Percentiles rank a stretch among this genome's conserved stretches.
These are phyloP conservation scores for Pterois miles DNA, from an alignment of 2,797 vertebrate species.

Conservation along the genomic window DNA sequence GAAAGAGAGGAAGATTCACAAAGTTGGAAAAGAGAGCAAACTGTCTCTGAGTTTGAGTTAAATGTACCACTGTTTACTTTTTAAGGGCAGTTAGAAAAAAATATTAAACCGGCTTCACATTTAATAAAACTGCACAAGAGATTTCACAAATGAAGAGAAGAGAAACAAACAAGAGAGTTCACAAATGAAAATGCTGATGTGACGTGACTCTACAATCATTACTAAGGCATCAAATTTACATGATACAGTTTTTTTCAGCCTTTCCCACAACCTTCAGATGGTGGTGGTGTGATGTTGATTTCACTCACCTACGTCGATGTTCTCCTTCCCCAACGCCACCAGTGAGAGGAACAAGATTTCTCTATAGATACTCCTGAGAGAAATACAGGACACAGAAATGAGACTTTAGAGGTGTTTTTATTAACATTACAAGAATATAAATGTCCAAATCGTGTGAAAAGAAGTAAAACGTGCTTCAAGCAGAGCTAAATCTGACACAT, in stretches of 20 bases:
- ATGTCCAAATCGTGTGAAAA: not conserved
- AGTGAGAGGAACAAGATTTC: conserved; percentile 94
- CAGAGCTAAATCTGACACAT: not conserved
- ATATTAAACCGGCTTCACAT: not conserved
- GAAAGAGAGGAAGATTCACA: not conserved
- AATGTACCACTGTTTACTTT: not conserved
- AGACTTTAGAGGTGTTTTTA: not conserved
- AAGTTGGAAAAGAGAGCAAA: not conserved
- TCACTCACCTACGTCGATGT: conserved; percentile 94
- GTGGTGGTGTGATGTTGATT: not conserved
- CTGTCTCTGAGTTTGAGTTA: not conserved
- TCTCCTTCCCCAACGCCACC: conserved; percentile 94
- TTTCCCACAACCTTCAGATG: not conserved
- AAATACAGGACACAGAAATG: not conserved
- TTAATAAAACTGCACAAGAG: no score
- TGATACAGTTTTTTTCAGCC: not conserved
- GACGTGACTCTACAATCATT: not conserved
- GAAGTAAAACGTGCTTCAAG: rapidly evolving
- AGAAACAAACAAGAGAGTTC: no score
- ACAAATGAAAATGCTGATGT: not conserved
- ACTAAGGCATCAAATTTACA: not conserved
- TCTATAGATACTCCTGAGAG: conserved; percentile 91
- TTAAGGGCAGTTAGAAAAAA: not conserved
- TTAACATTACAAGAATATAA: not conserved
- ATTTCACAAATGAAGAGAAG: no score